Conservation (phyloP, 2,888 invertebrate species). For the Caenorhabditis auriculariae region DNA sequence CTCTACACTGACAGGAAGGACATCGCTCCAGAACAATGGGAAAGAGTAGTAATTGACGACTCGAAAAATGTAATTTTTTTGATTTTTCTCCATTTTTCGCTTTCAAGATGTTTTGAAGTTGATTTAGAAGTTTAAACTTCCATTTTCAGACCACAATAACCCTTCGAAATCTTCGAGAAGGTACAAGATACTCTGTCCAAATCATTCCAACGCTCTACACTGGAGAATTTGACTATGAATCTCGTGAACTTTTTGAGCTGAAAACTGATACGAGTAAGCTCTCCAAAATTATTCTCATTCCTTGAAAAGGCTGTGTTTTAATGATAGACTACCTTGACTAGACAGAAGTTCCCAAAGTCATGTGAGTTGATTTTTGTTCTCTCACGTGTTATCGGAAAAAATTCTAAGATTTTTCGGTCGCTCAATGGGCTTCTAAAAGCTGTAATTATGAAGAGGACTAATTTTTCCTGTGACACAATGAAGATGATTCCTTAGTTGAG, state of each 20-base stretch:
- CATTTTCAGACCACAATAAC: conserved; percentile 46
- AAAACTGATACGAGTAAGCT: conserved; percentile 40
- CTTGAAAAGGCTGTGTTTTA: neutral
- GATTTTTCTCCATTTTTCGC: neutral
- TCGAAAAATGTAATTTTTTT: conserved; percentile 34
- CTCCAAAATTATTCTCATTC: neutral
- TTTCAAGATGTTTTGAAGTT: neutral
- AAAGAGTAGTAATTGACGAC: conserved; percentile 39
- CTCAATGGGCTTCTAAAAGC: no score
- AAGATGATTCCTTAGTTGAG: no score
- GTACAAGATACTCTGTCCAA: conserved; percentile 50
- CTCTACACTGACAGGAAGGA: conserved; percentile 46
- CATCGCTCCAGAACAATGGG: conserved; percentile 45
- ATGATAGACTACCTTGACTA: no score
- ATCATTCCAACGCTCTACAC: conserved; percentile 51
- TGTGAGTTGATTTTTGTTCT: no score
- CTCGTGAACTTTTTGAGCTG: conserved; percentile 50
- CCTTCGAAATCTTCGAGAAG: conserved; percentile 41
- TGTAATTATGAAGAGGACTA: no score
- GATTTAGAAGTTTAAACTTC: neutral
- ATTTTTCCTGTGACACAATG: no score
- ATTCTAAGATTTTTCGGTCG: no score
- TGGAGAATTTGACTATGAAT: conserved; percentile 44
- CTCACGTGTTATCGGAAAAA: no score
- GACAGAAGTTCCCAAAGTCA: no score